phyloP scores from a whole-genome alignment of 2,888 invertebrate species.

The Norana najaformis region DNA sequence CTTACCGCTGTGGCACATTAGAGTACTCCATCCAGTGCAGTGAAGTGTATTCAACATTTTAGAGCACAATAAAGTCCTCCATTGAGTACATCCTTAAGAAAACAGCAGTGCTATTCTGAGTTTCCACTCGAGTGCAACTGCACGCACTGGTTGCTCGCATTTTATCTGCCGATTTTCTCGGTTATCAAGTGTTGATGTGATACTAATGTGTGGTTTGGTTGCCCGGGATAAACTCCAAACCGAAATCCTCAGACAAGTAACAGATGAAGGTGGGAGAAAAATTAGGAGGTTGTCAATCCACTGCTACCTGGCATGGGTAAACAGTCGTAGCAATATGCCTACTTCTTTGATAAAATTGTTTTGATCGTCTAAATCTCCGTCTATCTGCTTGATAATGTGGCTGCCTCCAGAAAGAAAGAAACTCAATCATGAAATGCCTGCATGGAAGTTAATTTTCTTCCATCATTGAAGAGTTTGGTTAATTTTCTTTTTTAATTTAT shows the following conservation, averaged over 20 bases:
- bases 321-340: neutral
- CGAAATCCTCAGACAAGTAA: neutral
- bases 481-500: no score
- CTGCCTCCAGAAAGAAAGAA: neutral
- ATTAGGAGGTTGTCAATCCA: neutral
- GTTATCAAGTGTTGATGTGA: neutral
- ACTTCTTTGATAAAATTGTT: neutral
- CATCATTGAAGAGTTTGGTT: no score
- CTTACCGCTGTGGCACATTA: neutral
- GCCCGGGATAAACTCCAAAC: neutral
- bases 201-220: neutral
- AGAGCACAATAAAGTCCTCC: no score
- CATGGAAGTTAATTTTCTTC: neutral
- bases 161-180: neutral
- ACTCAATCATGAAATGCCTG: neutral
- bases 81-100: neutral
- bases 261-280: neutral
- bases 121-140: neutral
- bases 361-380: neutral
- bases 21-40: neutral
- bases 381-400: neutral
- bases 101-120: neutral
- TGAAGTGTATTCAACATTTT: neutral
- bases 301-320: neutral
- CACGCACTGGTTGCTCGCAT: neutral